Evolutionary conservation across 2,113 vertebrate genomes (phyloP).

Genomic region (Notarius quadriscutis): DNA sequence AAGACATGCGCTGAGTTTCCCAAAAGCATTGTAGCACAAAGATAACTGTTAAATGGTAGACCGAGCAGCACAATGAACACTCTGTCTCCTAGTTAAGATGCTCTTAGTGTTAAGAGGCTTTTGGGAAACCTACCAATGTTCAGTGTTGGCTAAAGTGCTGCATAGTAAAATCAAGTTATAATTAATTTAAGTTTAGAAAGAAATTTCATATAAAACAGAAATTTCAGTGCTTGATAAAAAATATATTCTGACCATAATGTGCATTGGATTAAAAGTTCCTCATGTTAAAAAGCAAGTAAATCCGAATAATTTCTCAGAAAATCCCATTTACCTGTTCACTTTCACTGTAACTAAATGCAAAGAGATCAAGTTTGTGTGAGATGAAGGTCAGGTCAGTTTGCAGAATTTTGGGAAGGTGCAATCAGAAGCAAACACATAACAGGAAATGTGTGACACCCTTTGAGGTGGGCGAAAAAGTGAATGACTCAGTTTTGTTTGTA

Average conservation of each 20-base stretch:
- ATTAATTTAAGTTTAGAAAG: too few relatives aligned
- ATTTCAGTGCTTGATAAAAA: too few relatives aligned
- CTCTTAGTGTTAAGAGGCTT: too few relatives aligned
- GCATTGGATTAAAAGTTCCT: background rate
- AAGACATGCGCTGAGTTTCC: too few relatives aligned
- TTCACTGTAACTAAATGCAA: background rate
- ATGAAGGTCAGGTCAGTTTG: background rate
- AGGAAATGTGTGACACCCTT: background rate
- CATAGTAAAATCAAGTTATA: too few relatives aligned
- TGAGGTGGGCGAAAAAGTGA: background rate
- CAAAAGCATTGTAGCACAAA: too few relatives aligned
- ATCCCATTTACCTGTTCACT: background rate
- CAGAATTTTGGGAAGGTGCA: background rate
- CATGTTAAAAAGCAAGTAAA: background rate
- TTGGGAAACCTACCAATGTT: too few relatives aligned
- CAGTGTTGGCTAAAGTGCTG: too few relatives aligned
- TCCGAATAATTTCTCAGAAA: background rate
- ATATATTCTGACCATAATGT: background rate
- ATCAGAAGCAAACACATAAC: background rate
- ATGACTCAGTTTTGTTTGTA: background rate
- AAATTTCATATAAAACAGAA: too few relatives aligned
- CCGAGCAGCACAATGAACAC: too few relatives aligned
- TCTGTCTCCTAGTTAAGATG: too few relatives aligned
- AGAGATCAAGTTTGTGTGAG: background rate
- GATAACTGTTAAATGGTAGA: too few relatives aligned